These are phyloP conservation scores for Nipponacmea schrenckii DNA, from an alignment of 2,888 invertebrate species.

Conservation along the genomic window DNA sequence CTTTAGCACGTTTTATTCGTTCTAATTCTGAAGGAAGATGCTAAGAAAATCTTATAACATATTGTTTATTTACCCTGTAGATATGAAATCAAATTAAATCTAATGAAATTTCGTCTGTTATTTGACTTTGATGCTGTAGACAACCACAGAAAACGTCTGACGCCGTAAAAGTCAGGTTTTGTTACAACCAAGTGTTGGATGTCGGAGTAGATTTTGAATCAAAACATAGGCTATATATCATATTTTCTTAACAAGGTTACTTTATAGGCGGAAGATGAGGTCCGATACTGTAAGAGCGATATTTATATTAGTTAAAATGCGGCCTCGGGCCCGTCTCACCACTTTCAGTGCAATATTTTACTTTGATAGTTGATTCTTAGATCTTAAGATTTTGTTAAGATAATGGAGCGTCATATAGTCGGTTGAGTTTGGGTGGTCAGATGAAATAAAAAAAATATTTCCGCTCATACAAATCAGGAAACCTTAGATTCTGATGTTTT, in stretches of 20 bases:
- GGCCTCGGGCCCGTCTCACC: background rate
- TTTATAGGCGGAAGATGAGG: background rate
- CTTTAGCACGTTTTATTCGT: too few species aligned
- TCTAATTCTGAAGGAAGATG: background rate
- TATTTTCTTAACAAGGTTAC: background rate
- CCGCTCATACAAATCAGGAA: too few species aligned
- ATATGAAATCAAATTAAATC: background rate
- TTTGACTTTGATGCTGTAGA: slow-evolving; percentile 1
- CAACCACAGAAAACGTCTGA: background rate
- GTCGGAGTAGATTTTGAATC: background rate
- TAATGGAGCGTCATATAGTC: slow-evolving; percentile 1
- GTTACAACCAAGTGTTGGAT: background rate
- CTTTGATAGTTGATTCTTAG: slow-evolving; percentile 1
- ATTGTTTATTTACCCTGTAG: slow-evolving; percentile 4
- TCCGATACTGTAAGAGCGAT: background rate
- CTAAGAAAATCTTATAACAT: background rate
- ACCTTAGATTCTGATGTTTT: too few species aligned
- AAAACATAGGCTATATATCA: background rate
- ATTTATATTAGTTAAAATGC: background rate
- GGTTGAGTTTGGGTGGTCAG: background rate
- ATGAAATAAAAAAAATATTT: too few species aligned
- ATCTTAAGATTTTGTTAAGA: background rate
- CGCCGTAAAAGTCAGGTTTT: background rate
- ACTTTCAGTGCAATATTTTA: background rate
- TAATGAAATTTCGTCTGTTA: background rate